Conservation (phyloP, 2,888 invertebrate species). For the Philopedon plagiatum region DNA sequence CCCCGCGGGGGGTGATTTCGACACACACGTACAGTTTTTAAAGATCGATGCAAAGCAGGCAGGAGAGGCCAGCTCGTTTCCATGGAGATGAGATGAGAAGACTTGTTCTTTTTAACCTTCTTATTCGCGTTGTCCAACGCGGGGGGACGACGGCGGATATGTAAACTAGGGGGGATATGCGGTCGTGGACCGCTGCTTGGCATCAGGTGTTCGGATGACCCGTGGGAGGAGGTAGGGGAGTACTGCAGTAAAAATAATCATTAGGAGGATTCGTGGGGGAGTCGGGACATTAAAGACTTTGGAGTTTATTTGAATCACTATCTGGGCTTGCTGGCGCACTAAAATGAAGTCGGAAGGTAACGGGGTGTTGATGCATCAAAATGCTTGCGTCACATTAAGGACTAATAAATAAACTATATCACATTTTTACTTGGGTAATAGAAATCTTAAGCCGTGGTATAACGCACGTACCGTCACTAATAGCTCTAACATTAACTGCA, state of each 20-base stretch:
- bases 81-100: constrained; percentile 71
- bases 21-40: constrained; percentile 67
- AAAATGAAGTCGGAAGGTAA: too few species aligned
- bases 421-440: too few species aligned
- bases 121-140: constrained; percentile 65
- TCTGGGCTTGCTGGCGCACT: too few species aligned
- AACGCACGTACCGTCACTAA: too few species aligned
- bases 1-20: constrained; percentile 57
- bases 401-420: too few species aligned
- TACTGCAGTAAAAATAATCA: constrained; percentile 47
- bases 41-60: constrained; percentile 70
- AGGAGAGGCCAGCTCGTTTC: constrained; percentile 70
- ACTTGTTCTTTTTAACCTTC: constrained; percentile 70
- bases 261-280: constrained; percentile 11
- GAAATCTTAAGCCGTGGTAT: too few species aligned
- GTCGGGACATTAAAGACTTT: background rate
- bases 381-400: too few species aligned
- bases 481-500: too few species aligned
- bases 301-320: too few species aligned
- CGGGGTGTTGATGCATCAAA: too few species aligned
- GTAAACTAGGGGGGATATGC: constrained; percentile 57
- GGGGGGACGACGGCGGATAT: constrained; percentile 51
- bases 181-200: constrained; percentile 49
- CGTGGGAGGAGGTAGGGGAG: constrained; percentile 39
- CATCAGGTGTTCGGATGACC: constrained; percentile 53